phyloP scores from a whole-genome alignment of 2,797 vertebrate genomes.

The Hemitrygon akajei region DNA sequence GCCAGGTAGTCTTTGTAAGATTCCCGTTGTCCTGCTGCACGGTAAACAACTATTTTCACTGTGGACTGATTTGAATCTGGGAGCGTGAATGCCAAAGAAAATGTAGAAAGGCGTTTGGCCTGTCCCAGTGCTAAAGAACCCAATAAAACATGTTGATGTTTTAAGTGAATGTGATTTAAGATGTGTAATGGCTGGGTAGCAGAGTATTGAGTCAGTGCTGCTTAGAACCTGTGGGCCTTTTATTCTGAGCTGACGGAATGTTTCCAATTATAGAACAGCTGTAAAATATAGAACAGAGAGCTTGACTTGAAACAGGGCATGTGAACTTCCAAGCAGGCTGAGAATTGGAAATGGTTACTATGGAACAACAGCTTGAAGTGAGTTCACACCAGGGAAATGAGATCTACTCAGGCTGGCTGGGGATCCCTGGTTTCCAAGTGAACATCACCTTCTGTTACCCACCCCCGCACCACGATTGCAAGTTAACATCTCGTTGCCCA shows the following conservation, averaged over 20 bases:
- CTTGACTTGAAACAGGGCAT: not conserved
- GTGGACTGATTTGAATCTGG: not conserved
- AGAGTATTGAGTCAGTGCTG: not conserved
- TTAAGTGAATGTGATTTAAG: not conserved
- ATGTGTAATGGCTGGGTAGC: not conserved
- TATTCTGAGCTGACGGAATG: not conserved
- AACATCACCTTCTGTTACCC: not conserved
- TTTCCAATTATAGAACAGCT: slow-evolving; percentile 25
- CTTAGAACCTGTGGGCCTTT: not conserved
- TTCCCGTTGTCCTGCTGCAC: not conserved
- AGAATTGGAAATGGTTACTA: not conserved
- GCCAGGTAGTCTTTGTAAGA: not conserved
- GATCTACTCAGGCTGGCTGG: not conserved
- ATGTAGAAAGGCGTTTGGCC: not conserved
- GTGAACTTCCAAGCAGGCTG: not conserved
- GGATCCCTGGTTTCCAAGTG: not conserved
- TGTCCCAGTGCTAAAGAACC: not conserved
- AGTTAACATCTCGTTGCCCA: no score
- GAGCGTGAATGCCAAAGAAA: not conserved
- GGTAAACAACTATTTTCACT: not conserved
- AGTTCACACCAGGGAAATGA: no score
- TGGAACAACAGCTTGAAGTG: not conserved
- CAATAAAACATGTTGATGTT: not conserved
- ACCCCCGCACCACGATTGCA: no score
- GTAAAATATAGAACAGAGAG: not conserved